A percentile compares a stretch with the other conserved stretches of the same genome.
Evolutionary conservation across 2,113 vertebrate genomes (phyloP).

Genomic region (Chionodraco myersi): DNA sequence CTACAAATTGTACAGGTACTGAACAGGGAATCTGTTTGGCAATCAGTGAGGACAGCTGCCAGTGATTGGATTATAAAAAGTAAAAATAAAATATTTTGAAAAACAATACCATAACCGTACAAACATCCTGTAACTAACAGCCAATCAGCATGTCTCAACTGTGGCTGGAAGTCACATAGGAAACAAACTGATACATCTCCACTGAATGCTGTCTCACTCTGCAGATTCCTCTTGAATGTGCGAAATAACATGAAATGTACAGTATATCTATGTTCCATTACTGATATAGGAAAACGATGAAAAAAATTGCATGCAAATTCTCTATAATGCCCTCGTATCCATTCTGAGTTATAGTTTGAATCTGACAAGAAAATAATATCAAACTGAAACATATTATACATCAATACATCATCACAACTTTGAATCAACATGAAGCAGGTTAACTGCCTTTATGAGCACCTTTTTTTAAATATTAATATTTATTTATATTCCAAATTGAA

Average conservation of each 20-base stretch:
- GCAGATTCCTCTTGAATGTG: conserved; percentile 38
- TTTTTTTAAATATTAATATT: neutral
- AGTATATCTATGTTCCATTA: conserved; percentile 26
- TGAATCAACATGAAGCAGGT: conserved; percentile 22
- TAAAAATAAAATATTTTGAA: conserved; percentile 64
- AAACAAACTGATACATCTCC: conserved; percentile 60
- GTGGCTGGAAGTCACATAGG: conserved; percentile 49
- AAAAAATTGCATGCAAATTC: conserved; percentile 72
- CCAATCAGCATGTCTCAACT: conserved; percentile 26
- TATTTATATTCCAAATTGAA: conserved; percentile 5
- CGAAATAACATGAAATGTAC: conserved; percentile 14
- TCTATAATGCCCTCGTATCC: conserved; percentile 77
- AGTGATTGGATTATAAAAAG: conserved; percentile 67
- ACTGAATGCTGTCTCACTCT: conserved; percentile 22
- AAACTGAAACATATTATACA: conserved; percentile 63
- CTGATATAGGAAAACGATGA: conserved; percentile 22
- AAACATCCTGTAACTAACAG: conserved; percentile 40
- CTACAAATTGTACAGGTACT: conserved; percentile 27
- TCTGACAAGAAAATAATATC: conserved; percentile 47
- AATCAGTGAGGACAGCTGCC: conserved; percentile 76
- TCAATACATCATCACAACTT: neutral
- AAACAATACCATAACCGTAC: conserved; percentile 36
- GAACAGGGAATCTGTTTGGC: conserved; percentile 60
- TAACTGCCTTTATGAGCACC: conserved; percentile 16
- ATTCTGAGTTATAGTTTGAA: conserved; percentile 53